Evolutionary conservation across 1,140 invertebrate species (phyloP), one percentile per base, ranked within the genome.

Genomic region (Hirudo medicinalis): DNA sequence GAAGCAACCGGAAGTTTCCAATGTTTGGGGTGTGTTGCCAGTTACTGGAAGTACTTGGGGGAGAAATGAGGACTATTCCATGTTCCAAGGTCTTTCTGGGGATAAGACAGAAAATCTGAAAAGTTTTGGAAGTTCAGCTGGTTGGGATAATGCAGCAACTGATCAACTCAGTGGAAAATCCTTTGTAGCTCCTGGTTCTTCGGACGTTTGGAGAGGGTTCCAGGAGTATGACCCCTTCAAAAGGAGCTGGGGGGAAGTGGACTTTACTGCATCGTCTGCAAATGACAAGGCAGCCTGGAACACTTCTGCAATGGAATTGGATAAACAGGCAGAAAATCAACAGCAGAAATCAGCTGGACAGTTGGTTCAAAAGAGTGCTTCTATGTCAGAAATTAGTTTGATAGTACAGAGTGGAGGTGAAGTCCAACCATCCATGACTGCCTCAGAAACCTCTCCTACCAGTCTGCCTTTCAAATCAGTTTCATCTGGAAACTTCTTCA

Each of bases 191-290:
- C 43, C 43, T 1, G 43, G 43, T 49, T 49, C 43, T 49, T 49
- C 43, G 43, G 43, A 49, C 43, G 43, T 49, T 9, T 49, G 43
- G 43, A 49, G 43, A 49, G 43, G 43, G 0, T 49, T 49, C 43
- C 43, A 49, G 43, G 43, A 49, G 19, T 63, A 63, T n/a, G 57
- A 63, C 19, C 57, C 57, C 29, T 63, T 63, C 57, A 63, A 63
- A 63, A 63, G 29, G 29, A 63, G 29, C 29, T 63, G 57, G 57
- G 57, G 57, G 8, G 57, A 63, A 63, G 57, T 63, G 22, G 57
- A 63, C 19, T 63, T 25, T 9, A 49, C 43, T 17, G 43, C 43
- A 9, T 49, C 43, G 4, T 49, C 43, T 17, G 43, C 15, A 0
- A 49, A 49, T 9, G 43, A 49, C 43, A 49, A 49, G 13, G 15